Evolutionary conservation across 2,113 vertebrate species (phyloP).

Genomic region (Petrocephalus microphthalmus): DNA sequence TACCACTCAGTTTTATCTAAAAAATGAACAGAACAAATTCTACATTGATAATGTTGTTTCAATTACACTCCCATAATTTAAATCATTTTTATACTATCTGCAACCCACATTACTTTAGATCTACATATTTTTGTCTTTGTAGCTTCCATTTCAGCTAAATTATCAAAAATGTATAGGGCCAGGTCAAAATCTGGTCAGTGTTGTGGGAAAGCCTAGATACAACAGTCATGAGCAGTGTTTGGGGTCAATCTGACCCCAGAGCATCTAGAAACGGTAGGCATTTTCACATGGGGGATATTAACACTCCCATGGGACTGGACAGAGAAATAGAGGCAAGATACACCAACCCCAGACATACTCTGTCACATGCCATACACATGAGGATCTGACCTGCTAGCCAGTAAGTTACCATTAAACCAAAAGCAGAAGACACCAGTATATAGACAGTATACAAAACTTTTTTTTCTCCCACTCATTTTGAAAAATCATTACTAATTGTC

Average conservation of each 20-base stretch:
- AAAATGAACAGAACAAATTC: background rate
- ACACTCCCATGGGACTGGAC: too few relatives aligned
- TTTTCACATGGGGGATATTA: too few relatives aligned
- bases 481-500: background rate
- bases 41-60: background rate
- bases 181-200: background rate
- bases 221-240: too few relatives aligned
- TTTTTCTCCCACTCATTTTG: background rate
- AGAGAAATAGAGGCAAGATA: background rate
- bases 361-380: background rate
- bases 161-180: background rate
- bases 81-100: background rate
- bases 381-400: background rate
- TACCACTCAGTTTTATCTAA: background rate
- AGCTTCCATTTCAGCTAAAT: background rate
- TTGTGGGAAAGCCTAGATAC: too few relatives aligned
- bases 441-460: background rate
- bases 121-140: background rate
- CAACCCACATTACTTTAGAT: background rate
- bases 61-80: background rate
- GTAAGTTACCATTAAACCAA: background rate
- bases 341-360: background rate
- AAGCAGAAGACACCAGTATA: background rate
- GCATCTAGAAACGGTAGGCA: too few relatives aligned
- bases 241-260: too few relatives aligned